Conservation (phyloP, 2,797 vertebrate genomes). For the Pteropus rufus region DNA sequence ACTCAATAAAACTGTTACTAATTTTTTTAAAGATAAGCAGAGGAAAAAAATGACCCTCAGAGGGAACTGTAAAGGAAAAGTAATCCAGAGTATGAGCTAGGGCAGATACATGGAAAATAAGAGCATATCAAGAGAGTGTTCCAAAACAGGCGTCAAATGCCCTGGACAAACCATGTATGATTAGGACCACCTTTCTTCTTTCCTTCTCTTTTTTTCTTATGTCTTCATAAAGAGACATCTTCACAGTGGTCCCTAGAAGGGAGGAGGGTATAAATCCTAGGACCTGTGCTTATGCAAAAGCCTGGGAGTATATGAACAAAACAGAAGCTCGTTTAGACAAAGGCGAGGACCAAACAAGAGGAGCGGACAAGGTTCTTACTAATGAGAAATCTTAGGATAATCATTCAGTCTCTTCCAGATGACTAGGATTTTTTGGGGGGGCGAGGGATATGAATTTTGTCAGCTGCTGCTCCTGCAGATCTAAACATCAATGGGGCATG, state of each 20-base stretch:
- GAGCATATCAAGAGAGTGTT: not conserved
- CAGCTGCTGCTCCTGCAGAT: not conserved
- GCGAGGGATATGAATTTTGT: not conserved
- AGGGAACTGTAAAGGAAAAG: not conserved
- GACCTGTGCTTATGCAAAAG: not conserved
- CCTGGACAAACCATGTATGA: not conserved
- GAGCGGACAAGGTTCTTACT: not conserved
- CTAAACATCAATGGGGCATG: not conserved
- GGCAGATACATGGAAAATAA: not conserved
- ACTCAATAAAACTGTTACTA: not conserved
- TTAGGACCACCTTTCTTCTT: not conserved
- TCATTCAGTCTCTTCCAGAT: slow-evolving; percentile 10
- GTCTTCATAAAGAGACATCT: not conserved
- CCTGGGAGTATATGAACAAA: not conserved
- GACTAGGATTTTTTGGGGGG: not conserved
- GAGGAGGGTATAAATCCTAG: not conserved
- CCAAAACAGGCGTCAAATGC: not conserved
- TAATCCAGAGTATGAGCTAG: not conserved
- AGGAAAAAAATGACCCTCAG: not conserved
- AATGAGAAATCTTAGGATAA: slow-evolving; percentile 27
- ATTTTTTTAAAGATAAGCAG: not conserved
- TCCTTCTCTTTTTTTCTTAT: not conserved
- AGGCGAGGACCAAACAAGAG: not conserved
- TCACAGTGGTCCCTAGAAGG: not conserved
- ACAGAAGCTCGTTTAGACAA: slow-evolving; percentile 2